Base-by-base conservation (phyloP, 2,113 vertebrate genomes). In the Scomber colias region DNA sequence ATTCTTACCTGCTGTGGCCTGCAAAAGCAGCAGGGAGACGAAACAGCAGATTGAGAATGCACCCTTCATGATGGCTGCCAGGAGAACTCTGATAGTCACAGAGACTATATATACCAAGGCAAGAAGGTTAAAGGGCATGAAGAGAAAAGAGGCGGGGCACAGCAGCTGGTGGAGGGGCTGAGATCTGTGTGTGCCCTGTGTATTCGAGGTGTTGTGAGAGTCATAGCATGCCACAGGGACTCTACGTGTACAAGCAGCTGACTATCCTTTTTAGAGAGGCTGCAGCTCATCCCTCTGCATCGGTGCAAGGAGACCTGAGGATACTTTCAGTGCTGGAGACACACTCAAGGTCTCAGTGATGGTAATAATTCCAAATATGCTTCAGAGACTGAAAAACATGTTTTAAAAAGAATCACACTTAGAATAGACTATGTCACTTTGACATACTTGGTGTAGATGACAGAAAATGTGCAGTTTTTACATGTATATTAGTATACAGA, bases 61-160 rank as follows among this genome's bases (percentile, higher is more conserved):
- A 89, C 92, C 91, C 94, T 94, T 95, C 94, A 95, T 95, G 92
- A 92, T 95, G 95, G 93, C 93, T 94, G 94, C 94, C 94, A 95
- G 94, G 94, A 95, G 94, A 95, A 92, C 91, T 90, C 72, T 89
- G 90, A 85, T 80, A 86, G 90, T 84, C 80, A 75, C 64, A 73
- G 68, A 85, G 77, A 81, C 90, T 95, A 95, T 95, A 95, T 95
- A 95, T 95, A 95, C 91, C 85, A 53, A 87, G 76, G 85, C 84
- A 87, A 85, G 90, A 94, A 94, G 93, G 94, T 95, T 88, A 94
- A 91, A 94, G 94, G 92, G 90, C 87, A 86, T 1, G 24, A 48
- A 56, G 75, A 75, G 76, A 48, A 54, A 72, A 71, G 92, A 80
- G 88, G 92, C 61, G 89, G 79, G 75, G 79, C 75, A n/a, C 59